Percentiles rank a stretch among this genome's conserved stretches.
Conservation (phyloP, 2,113 vertebrate genomes). For the Lasiurus cinereus region DNA sequence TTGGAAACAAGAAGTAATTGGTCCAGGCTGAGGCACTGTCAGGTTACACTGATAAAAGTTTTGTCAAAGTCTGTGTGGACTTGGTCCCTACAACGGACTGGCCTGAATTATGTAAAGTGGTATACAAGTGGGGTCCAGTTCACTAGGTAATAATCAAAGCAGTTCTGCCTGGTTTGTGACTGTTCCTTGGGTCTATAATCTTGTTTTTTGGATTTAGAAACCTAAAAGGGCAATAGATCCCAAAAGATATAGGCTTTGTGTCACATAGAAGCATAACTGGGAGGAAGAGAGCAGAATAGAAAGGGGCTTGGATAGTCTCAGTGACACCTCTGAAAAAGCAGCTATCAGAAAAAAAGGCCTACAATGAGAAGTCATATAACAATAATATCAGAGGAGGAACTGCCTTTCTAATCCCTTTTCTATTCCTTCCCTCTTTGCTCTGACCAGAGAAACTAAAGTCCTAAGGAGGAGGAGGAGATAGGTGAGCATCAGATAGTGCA, state of each 20-base stretch:
- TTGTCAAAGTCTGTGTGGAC: neutral
- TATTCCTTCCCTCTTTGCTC: neutral
- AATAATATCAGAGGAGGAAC: neutral
- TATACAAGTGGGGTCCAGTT: neutral
- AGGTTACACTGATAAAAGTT: neutral
- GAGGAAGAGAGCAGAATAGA: neutral
- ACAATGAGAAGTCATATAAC: neutral
- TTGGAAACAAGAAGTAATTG: constrained; percentile 10
- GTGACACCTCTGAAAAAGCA: neutral
- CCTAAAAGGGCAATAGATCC: neutral
- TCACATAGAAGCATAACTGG: neutral
- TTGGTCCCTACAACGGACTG: neutral
- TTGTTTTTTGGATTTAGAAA: neutral
- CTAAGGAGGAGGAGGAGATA: neutral
- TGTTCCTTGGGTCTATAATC: neutral
- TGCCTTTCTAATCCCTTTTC: neutral
- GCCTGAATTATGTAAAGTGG: neutral
- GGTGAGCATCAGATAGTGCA: neutral
- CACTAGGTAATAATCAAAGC: neutral
- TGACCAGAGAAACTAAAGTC: neutral
- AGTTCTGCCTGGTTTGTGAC: neutral
- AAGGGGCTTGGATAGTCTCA: neutral
- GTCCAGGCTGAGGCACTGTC: neutral
- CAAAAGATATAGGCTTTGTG: neutral
- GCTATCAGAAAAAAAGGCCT: neutral